These are phyloP conservation scores for Steromphala cineraria DNA, from an alignment of 2,888 invertebrate genomes.

Conservation along the genomic window DNA sequence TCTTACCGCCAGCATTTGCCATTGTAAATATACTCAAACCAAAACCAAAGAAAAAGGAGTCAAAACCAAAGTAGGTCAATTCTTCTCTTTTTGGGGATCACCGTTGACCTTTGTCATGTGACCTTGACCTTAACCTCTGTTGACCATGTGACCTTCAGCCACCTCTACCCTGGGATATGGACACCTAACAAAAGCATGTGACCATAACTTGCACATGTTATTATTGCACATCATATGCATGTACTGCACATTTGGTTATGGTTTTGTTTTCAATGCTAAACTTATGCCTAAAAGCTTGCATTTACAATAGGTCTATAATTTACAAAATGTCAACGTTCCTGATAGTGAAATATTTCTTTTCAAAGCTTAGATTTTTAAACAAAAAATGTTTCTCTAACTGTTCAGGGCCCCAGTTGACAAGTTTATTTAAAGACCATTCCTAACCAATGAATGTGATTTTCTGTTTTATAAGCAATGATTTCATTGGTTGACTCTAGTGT, in stretches of 20 bases:
- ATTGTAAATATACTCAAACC: conserved; percentile 58
- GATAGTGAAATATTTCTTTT: no score
- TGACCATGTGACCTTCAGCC: background rate
- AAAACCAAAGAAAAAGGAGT: conserved; percentile 52
- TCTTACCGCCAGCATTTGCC: conserved; percentile 65
- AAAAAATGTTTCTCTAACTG: no score
- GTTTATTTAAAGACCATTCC: no score
- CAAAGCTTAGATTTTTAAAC: no score
- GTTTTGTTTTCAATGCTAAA: background rate
- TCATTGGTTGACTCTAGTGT: no score
- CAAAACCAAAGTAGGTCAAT: conserved; percentile 56
- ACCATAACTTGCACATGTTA: no score
- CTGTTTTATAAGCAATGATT: no score
- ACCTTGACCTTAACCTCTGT: background rate
- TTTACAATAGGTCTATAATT: background rate
- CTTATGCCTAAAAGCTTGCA: background rate
- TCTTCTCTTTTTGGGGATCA: background rate
- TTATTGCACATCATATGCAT: no score
- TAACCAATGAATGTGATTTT: no score
- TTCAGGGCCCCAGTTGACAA: no score
- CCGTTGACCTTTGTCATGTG: background rate
- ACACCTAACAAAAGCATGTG: no score
- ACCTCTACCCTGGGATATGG: background rate
- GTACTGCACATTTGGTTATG: background rate
- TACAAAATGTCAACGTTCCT: no score